Base-by-base conservation (phyloP, 2,888 invertebrate genomes). In the Boloria selene region DNA sequence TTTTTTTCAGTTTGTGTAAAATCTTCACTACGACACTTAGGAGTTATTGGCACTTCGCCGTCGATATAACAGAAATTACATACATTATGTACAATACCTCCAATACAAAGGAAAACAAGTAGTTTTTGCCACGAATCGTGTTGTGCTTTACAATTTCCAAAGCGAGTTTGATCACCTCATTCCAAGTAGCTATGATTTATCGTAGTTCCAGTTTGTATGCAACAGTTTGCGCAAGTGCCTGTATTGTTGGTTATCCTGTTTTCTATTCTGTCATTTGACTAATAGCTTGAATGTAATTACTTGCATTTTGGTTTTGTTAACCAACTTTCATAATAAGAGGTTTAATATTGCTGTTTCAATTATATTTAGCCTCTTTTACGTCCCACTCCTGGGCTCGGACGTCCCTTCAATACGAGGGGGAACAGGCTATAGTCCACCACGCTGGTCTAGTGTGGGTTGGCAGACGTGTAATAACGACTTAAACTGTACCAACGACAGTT, bases 171-270 rank as follows among this genome's bases (percentile, higher is more conserved):
- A 69, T 66, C 63, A 64, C 64, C 52, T 45, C 56, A 61, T 53
- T 58, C 47, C 61, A 58, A 61, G 61, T 61, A 45, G 44, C 58
- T 54, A 54, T 67, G 69, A 67, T 69, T 69, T 64, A 69, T 67
- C 16, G 31, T 44, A 54, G 58, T 64, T 67, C 38, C 18, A 59
- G 61, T 61, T 64, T 67, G 54, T 71, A 74, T 64, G 71, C 61
- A 73, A 69, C 70, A 72, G 73, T 59, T 73, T 70, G 74, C 72
- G 59, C 60, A 60, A 63, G 58, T 38, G 31, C 18, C 45, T 63
- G 13, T 58, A 16, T 38, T 58, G 64, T 58, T 64, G 3, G 45
- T 58, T 64, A 18, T 52, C 64, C 50, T 44, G 51, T 45, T 50
- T 56, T 56, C 10, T 38, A 50, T 63, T 26, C 50, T 63, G 50